Conservation (phyloP, 2,888 invertebrate genomes). For the Andrena trimmerana region DNA sequence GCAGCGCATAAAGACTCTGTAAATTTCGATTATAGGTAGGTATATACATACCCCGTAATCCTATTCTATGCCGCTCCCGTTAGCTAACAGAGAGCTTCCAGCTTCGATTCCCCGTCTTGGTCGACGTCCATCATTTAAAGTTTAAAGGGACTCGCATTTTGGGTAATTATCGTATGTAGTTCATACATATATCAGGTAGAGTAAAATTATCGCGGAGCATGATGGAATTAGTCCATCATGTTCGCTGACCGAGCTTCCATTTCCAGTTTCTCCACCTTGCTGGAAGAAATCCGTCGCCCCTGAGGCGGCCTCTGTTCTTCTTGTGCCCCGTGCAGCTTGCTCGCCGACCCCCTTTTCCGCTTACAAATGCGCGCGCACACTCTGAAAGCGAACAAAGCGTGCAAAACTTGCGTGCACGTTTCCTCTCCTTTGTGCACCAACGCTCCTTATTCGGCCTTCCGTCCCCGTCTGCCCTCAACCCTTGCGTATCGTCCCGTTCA, state of each 20-base stretch:
- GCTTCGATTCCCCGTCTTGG: slow-evolving; percentile 1
- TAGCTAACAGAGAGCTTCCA: not conserved
- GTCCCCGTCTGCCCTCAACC: slow-evolving; percentile 44
- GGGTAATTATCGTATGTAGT: too few relatives aligned
- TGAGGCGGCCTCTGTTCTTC: slow-evolving; percentile 57
- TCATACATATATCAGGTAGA: not conserved
- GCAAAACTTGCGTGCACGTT: slow-evolving; percentile 65
- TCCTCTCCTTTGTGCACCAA: slow-evolving; percentile 79
- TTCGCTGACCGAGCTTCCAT: slow-evolving; percentile 24
- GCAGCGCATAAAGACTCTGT: slow-evolving; percentile 48
- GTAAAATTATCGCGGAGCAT: too few relatives aligned
- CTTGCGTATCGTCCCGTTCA: not conserved
- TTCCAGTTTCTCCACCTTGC: slow-evolving; percentile 21
- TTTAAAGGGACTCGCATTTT: too few relatives aligned
- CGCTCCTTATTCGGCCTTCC: slow-evolving; percentile 76
- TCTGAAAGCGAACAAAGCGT: slow-evolving; percentile 61
- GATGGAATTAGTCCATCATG: slow-evolving; percentile 1
- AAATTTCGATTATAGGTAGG: slow-evolving; percentile 49
- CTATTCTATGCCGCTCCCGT: slow-evolving; percentile 15
- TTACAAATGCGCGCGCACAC: slow-evolving; percentile 61
- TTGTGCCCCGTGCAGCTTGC: slow-evolving; percentile 69
- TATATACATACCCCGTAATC: slow-evolving; percentile 39
- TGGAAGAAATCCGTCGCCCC: slow-evolving; percentile 36
- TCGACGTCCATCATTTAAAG: not conserved
- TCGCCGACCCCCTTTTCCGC: slow-evolving; percentile 74